Evolutionary conservation across 2,113 vertebrate species (phyloP).

Genomic region (Pygoscelis adeliae): DNA sequence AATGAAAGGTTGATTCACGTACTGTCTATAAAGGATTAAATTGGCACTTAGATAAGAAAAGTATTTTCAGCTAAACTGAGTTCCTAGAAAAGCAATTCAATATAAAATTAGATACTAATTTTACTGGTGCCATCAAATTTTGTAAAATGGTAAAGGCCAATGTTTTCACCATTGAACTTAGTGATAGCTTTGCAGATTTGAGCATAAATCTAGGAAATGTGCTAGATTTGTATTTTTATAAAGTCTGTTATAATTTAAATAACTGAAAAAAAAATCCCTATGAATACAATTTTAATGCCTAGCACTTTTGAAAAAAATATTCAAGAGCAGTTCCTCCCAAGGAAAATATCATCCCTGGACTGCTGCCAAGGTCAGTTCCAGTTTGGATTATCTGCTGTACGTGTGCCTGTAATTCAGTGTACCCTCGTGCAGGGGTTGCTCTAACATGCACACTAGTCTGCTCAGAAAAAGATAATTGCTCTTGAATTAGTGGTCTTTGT

Average conservation of each 20-base stretch:
- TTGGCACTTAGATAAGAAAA: background rate
- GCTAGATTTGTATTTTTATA: background rate
- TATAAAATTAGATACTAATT: background rate
- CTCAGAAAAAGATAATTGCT: background rate
- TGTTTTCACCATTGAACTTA: background rate
- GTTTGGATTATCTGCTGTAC: background rate
- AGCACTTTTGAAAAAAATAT: background rate
- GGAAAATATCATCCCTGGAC: background rate
- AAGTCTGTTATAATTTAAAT: background rate
- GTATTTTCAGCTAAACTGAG: background rate
- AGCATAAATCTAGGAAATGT: background rate
- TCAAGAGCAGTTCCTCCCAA: background rate
- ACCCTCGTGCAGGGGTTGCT: background rate
- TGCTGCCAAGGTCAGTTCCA: background rate
- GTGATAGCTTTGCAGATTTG: background rate
- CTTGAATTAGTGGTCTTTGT: background rate
- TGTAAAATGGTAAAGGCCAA: background rate
- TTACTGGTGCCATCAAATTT: background rate
- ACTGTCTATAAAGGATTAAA: background rate
- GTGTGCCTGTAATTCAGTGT: background rate
- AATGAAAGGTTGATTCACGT: background rate
- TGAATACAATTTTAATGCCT: background rate
- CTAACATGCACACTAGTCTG: background rate
- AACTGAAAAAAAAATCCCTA: background rate
- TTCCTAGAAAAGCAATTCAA: background rate